phyloP scores from a whole-genome alignment of 2,113 vertebrate species.

The Ammospiza caudacuta region DNA sequence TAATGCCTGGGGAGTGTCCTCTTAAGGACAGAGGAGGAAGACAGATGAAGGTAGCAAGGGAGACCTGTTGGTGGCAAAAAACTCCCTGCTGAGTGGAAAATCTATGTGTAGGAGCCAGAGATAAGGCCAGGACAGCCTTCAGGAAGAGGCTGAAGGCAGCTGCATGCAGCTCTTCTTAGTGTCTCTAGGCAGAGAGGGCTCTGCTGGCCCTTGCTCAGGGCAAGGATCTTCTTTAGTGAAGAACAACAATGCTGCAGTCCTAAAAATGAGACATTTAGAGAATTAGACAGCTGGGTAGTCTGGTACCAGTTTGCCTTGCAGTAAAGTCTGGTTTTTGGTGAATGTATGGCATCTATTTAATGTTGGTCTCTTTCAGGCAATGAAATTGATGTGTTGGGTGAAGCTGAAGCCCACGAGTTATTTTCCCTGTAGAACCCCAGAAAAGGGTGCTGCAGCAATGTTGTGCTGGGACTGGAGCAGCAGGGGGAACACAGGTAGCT shows the following conservation, averaged over 20 bases:
- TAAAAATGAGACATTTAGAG: neutral
- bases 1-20: neutral
- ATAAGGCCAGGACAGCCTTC: neutral
- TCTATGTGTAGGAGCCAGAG: neutral
- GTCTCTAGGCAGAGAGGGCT: neutral
- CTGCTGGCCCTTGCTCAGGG: neutral
- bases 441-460: neutral
- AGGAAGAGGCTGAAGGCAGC: neutral
- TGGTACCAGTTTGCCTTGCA: neutral
- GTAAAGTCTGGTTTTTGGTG: fast-evolving
- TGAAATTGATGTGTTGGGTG: neutral
- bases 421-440: neutral
- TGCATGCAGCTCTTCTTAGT: neutral
- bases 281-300: neutral
- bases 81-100: neutral
- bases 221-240: neutral
- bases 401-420: neutral
- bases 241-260: neutral
- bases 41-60: neutral
- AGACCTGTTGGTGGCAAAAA: neutral
- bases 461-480: neutral
- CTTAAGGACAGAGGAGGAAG: neutral
- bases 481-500: fast-evolving
- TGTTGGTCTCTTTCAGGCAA: neutral
- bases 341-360: neutral